Evolutionary conservation across 2,888 invertebrate species (phyloP), one percentile per base, ranked within the genome.

Genomic region (Podotricha telesiphe): DNA sequence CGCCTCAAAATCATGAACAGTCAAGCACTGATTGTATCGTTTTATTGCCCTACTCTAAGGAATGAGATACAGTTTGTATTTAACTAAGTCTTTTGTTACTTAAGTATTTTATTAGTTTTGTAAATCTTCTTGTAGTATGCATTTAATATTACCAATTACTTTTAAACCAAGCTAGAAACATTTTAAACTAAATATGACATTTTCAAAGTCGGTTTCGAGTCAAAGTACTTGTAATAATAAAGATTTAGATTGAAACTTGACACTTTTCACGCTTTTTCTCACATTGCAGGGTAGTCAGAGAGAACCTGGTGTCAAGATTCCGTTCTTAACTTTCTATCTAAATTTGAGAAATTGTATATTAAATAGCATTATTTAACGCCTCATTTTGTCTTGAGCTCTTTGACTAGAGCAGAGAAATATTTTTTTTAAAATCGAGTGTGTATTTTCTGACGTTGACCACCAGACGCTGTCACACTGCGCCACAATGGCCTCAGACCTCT

Each of bases 21-120:
- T 67, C 37, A 47, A 59, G 65, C 45, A 59, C 61, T 69, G 69
- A 69, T 65, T 69, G 65, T 53, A 69, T 69, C 48, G 61, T 65
- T 69, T 69, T 69, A 56, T 58, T 47, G 61, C 61, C 50, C 67
- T 61, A 67, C 69, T 65, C 59, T 62, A 42, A 62, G 55, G 62
- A 69, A 65, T 69, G 56, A 65, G 65, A 59, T 69, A 48, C 48
- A 37, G 50, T 22, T 68, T 63, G 28, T 55, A 19, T 56, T 42
- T 59, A 59, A 62, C 48, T 45, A 17, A 45, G 42, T 45, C 6
- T 50, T 7, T 45, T 48, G 62, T 62, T n/a, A 13, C 13, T 34
- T 48, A 50, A 62, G 48, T 62, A 37, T 62, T 62, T 62, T 62
- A 62, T 62, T 62, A 48, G 34, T 62, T n/a, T 50, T 15, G 42